These are phyloP conservation scores for Rallus limicola DNA, from an alignment of 2,113 vertebrate species.

Conservation along the genomic window DNA sequence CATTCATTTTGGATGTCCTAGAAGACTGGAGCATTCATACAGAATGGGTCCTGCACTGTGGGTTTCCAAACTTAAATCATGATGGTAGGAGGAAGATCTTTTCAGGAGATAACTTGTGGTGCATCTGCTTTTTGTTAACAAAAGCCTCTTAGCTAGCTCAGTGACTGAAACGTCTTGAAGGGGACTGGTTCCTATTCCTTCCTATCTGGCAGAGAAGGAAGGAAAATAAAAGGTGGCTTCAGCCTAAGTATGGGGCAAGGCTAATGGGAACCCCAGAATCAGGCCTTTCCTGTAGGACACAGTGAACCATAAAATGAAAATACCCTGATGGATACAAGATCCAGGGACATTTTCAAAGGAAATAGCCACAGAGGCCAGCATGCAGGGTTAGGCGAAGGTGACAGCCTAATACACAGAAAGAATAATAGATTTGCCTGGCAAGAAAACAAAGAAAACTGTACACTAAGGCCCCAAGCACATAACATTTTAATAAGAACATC, in stretches of 20 bases:
- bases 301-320: not conserved
- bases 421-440: conserved; percentile 25
- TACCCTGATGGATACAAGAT: not conserved
- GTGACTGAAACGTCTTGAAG: not conserved
- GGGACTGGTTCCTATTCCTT: not conserved
- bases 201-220: not conserved
- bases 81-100: not conserved
- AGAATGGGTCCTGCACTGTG: not conserved
- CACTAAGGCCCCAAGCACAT: not conserved
- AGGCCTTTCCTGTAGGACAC: not conserved
- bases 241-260: conserved; percentile 37
- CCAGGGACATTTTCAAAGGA: not conserved
- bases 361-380: not conserved
- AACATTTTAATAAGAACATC: conserved; percentile 44
- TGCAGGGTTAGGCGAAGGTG: not conserved
- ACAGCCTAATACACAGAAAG: not conserved
- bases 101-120: not conserved
- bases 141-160: not conserved
- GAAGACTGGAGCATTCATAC: not conserved
- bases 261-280: conserved; percentile 15
- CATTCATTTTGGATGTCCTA: not conserved
- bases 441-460: conserved; percentile 8
- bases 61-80: not conserved
- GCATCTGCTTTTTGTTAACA: not conserved
- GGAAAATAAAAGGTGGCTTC: not conserved